Conservation (phyloP, 2,797 vertebrate species). For the Coranthus polyacanthus region DNA sequence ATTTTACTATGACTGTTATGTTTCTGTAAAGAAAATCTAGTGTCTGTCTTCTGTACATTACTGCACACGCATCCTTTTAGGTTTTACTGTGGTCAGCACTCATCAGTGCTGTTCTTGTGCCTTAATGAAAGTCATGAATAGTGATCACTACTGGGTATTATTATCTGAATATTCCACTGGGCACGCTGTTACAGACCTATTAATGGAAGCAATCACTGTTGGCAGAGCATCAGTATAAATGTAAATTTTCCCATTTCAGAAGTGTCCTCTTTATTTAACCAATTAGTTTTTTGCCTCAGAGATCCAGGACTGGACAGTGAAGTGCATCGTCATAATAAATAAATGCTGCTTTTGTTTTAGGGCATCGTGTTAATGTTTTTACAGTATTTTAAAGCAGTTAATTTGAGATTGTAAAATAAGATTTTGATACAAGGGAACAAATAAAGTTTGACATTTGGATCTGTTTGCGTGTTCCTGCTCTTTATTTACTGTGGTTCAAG, state of each 20-base stretch:
- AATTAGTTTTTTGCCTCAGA: constrained; percentile 32
- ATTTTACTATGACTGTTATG: too few species aligned
- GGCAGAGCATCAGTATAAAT: constrained; percentile 25
- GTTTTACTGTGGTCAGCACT: constrained; percentile 20
- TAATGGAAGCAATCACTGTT: constrained; percentile 27
- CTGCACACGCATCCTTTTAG: not conserved
- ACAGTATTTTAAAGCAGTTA: constrained; percentile 12
- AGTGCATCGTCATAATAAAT: not conserved
- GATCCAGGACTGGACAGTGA: constrained; percentile 10
- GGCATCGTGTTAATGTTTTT: not conserved
- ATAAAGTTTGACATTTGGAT: constrained; percentile 13
- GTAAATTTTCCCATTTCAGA: constrained; percentile 18
- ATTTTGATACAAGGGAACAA: constrained; percentile 24
- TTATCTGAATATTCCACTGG: constrained; percentile 53
- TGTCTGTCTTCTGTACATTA: not conserved
- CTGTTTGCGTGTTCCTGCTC: not conserved
- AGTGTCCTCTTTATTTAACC: constrained; percentile 30
- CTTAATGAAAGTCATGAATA: constrained; percentile 55
- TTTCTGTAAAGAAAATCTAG: too few species aligned
- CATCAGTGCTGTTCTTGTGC: constrained; percentile 8
- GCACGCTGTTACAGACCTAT: constrained; percentile 24
- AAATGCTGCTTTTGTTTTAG: constrained; percentile 12
- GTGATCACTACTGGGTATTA: constrained; percentile 38
- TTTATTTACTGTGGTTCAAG: not conserved
- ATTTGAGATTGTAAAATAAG: constrained; percentile 13